Evolutionary conservation across 2,888 invertebrate genomes (phyloP).

Genomic region (Chymomyza amoena): DNA sequence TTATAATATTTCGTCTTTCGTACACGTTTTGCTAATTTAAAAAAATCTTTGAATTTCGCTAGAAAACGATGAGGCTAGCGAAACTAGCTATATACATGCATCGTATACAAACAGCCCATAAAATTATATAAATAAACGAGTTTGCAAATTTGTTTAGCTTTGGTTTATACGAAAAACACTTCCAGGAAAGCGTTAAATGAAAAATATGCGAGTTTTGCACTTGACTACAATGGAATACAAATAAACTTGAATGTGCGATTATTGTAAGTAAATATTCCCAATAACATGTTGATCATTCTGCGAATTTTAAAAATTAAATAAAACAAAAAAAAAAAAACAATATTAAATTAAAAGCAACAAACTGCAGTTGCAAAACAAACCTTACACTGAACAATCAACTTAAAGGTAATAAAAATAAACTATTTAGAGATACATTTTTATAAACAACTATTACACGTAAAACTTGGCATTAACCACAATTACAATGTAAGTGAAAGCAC

Average conservation of each 20-base stretch:
- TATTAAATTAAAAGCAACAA: neutral
- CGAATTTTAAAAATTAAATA: conserved; percentile 40
- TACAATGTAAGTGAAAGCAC: neutral
- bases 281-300: conserved; percentile 56
- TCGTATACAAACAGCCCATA: neutral
- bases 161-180: conserved; percentile 19
- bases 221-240: conserved; percentile 30
- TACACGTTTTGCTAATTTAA: neutral
- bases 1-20: neutral
- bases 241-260: neutral
- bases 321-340: too few species aligned
- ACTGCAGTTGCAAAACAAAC: conserved; percentile 5
- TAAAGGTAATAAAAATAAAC: neutral
- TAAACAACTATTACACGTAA: neutral
- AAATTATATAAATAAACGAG: conserved; percentile 25
- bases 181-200: conserved; percentile 52
- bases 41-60: neutral
- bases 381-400: conserved; percentile 13
- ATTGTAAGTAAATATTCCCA: conserved; percentile 25
- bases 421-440: neutral
- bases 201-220: conserved; percentile 60
- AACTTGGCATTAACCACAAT: neutral
- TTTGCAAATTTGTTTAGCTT: conserved; percentile 7
- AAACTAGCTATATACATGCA: neutral
- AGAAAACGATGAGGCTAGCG: neutral